A percentile compares a stretch with the other conserved stretches of the same genome.
Evolutionary conservation across 2,888 invertebrate genomes (phyloP).

Genomic region (Apamea anceps): DNA sequence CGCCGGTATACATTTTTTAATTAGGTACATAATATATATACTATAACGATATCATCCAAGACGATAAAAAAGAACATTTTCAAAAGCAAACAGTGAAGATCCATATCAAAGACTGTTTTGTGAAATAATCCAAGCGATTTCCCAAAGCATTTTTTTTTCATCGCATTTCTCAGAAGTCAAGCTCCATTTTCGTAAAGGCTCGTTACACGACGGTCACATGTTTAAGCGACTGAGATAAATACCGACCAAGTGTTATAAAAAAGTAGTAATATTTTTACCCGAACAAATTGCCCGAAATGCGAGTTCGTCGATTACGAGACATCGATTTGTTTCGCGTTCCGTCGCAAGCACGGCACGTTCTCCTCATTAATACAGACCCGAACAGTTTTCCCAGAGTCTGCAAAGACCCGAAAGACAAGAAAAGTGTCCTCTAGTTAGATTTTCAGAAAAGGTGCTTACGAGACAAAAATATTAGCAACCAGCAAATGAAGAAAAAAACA

Average conservation of each 20-base stretch:
- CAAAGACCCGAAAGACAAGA: constrained; percentile 37
- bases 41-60: neutral
- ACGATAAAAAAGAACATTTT: neutral
- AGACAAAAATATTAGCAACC: constrained; percentile 32
- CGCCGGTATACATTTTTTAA: neutral
- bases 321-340: constrained; percentile 78
- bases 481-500: constrained; percentile 4
- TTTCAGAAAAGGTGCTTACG: constrained; percentile 23
- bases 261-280: constrained; percentile 72
- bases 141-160: neutral
- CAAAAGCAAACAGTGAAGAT: neutral
- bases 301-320: constrained; percentile 80
- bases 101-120: neutral
- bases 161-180: neutral
- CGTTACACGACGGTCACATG: constrained; percentile 32
- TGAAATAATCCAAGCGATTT: neutral
- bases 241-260: constrained; percentile 64
- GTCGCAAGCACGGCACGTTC: constrained; percentile 77
- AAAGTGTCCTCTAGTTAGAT: constrained; percentile 39
- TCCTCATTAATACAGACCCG: constrained; percentile 78
- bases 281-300: constrained; percentile 76
- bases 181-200: constrained; percentile 15
- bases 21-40: neutral
- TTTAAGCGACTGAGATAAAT: constrained; percentile 50
- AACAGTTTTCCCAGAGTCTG: constrained; percentile 71